Evolutionary conservation across 2,797 vertebrate genomes (phyloP).

Genomic region (Nyctibius grandis): DNA sequence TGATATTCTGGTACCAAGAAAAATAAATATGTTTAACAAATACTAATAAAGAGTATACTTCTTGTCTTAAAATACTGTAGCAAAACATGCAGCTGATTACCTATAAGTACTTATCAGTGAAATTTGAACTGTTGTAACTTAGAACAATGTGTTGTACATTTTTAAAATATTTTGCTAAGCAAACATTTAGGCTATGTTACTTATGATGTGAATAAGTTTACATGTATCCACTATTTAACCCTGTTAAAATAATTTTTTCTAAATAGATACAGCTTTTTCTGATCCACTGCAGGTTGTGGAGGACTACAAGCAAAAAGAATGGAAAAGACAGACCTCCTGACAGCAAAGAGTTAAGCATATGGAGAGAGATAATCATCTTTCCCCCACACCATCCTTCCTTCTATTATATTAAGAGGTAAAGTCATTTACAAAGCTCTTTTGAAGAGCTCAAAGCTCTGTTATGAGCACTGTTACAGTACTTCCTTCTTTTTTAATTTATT

Average conservation of each 20-base stretch:
- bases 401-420: background rate
- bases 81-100: background rate
- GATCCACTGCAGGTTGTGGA: background rate
- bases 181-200: background rate
- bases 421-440: background rate
- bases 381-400: background rate
- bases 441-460: background rate
- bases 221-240: background rate
- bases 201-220: background rate
- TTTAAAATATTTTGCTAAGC: background rate
- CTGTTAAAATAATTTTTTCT: background rate
- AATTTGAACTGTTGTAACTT: background rate
- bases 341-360: background rate
- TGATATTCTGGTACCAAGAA: background rate
- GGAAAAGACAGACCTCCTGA: background rate
- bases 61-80: background rate
- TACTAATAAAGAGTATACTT: background rate
- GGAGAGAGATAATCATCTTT: background rate
- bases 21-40: background rate
- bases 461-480: background rate
- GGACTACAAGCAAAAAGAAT: background rate
- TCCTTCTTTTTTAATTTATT: background rate
- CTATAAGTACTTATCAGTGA: background rate
- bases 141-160: background rate
- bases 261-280: background rate